phyloP scores from a whole-genome alignment of 2,797 vertebrate genomes.

The Pseudotriccus pelzelni region DNA sequence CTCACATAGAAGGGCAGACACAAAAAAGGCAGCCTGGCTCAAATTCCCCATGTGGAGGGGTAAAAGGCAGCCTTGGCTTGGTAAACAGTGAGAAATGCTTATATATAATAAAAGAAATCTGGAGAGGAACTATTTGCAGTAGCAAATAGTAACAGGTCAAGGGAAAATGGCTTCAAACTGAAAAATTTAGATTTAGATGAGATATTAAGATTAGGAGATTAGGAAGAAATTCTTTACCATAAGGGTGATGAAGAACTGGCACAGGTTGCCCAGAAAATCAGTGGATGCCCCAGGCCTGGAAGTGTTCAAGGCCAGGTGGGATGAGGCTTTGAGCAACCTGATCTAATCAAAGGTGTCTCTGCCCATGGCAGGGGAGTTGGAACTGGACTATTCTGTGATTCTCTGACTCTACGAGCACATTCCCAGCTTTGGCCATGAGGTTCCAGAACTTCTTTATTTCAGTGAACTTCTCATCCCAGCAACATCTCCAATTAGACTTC shows the following conservation, averaged over 20 bases:
- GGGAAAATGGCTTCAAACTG: not conserved
- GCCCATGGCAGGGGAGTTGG: not conserved
- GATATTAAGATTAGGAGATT: not conserved
- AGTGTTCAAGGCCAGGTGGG: not conserved
- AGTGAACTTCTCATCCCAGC: not conserved
- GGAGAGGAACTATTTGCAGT: not conserved
- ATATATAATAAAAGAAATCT: not conserved
- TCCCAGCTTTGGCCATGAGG: not conserved
- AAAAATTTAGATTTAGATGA: not conserved
- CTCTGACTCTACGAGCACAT: not conserved
- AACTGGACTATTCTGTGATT: not conserved
- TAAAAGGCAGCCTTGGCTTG: not conserved
- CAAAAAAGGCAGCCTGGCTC: not conserved
- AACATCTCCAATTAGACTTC: not conserved
- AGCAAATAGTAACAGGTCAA: not conserved
- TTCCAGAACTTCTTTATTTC: not conserved
- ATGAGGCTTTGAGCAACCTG: not conserved
- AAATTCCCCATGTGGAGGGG: not conserved
- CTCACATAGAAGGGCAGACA: not conserved
- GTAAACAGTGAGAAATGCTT: not conserved
- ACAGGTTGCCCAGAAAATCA: not conserved
- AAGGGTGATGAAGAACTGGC: not conserved
- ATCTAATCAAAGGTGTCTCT: not conserved
- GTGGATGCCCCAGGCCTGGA: not conserved
- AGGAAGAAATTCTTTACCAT: not conserved